These are phyloP conservation scores for Lophotriccus pileatus DNA, from an alignment of 2,797 vertebrate species.

Conservation along the genomic window DNA sequence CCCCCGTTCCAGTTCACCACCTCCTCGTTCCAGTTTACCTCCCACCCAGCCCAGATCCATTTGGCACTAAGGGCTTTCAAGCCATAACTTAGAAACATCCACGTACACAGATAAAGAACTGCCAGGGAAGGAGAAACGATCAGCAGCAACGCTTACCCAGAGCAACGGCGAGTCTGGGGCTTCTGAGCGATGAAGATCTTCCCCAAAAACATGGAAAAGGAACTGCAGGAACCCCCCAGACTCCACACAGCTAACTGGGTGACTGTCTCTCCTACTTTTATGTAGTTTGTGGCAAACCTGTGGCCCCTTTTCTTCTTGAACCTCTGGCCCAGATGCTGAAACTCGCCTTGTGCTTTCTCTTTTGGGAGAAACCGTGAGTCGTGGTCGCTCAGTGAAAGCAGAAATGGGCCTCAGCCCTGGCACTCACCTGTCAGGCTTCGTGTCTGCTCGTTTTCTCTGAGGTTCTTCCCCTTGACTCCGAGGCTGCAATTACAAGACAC, in stretches of 20 bases:
- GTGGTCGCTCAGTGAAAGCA: neutral
- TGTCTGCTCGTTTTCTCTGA: neutral
- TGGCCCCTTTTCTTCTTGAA: neutral
- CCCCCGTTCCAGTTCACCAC: neutral
- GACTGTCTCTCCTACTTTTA: neutral
- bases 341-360: neutral
- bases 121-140: neutral
- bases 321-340: neutral
- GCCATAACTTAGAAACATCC: neutral
- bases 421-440: neutral
- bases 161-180: neutral
- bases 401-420: neutral
- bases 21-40: neutral
- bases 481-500: neutral
- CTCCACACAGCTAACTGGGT: fast-evolving
- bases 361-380: neutral
- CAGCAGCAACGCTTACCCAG: fast-evolving
- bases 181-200: neutral
- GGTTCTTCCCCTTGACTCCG: neutral
- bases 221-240: neutral
- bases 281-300: neutral
- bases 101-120: neutral
- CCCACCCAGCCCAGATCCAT: neutral
- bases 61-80: neutral
- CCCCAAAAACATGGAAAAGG: neutral